Evolutionary conservation across 2,113 vertebrate genomes (phyloP), one percentile per base, ranked within the genome.

Genomic region (Tachysurus vachellii): DNA sequence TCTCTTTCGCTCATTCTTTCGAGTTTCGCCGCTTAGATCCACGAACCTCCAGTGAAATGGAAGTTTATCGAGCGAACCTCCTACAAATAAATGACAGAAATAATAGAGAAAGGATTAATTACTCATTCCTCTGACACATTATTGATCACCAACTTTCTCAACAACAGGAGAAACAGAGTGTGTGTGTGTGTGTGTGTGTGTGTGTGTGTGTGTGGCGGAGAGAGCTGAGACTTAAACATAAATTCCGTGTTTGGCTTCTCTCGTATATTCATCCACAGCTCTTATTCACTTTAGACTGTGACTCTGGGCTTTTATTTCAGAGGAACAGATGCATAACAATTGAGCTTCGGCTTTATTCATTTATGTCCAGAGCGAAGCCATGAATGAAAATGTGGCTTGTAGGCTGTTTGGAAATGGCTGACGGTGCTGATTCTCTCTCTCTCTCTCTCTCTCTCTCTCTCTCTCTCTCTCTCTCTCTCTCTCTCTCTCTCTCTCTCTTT

Each of bases 11-110:
- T 47, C 26, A 26, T 76, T 77, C 26, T 62, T n/a, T 75, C 36
- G 14, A 26, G 31, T n/a, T 61, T 73, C 44, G 23, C 14, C 31
- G n/a, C 21, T 36, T 23, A 44, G 36, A 59, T 28, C 9, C 56
- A n/a, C 56, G 36, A 36, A 64, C 59, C 1, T 23, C 9, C 28
- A 8, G 44, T 66, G 75, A 68, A 79, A 85, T 31, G 26, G 28
- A 85, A 26, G 14, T 76, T 71, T 50, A 85, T 85, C 42, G 57
- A 85, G 31, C 11, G 26, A 11, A 4, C 21, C 28, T 44, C 50
- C 42, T 62, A 64, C 84, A 77, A 47, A 85, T 85, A 44, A 85
- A 85, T 56, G 54, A 61, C 70, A 50, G 82, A 42, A 77, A 77
- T 85, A 42, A 77, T 57, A 77, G 4, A 85, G 68, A 59, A 59